A percentile compares a stretch with the other conserved stretches of the same genome.
These are phyloP conservation scores for Agrotis ipsilon DNA, from an alignment of 2,888 invertebrate species.

Conservation along the genomic window DNA sequence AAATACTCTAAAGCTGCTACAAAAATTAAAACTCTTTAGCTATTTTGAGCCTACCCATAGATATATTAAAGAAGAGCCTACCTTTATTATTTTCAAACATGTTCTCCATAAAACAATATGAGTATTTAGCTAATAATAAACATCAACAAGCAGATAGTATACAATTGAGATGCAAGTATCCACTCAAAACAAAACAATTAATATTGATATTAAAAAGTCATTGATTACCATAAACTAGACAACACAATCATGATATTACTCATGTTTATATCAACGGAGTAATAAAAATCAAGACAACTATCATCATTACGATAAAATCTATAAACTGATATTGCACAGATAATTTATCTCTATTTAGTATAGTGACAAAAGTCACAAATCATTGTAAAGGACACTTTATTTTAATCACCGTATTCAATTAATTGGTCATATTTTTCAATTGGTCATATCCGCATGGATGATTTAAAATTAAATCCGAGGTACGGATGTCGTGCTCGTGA, in stretches of 20 bases:
- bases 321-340: neutral
- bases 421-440: conserved; percentile 35
- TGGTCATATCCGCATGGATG: conserved; percentile 4
- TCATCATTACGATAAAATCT: conserved; percentile 8
- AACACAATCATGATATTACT: conserved; percentile 12
- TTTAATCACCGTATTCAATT: conserved; percentile 25
- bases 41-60: too few relatives aligned
- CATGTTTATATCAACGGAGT: neutral
- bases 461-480: conserved; percentile 20
- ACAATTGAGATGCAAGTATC: conserved; percentile 2
- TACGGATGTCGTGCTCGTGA: neutral
- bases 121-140: neutral
- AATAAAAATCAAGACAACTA: conserved; percentile 13
- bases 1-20: too few relatives aligned
- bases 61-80: too few relatives aligned
- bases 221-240: conserved; percentile 11
- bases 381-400: conserved; percentile 19
- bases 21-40: neutral
- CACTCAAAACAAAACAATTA: conserved; percentile 9
- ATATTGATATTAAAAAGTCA: conserved; percentile 4
- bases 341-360: conserved; percentile 15
- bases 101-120: neutral
- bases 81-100: conserved; percentile 1
- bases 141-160: neutral
- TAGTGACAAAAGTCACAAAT: neutral